Base-by-base conservation (phyloP, 2,888 invertebrate genomes). In the Mythimna loreyi region DNA sequence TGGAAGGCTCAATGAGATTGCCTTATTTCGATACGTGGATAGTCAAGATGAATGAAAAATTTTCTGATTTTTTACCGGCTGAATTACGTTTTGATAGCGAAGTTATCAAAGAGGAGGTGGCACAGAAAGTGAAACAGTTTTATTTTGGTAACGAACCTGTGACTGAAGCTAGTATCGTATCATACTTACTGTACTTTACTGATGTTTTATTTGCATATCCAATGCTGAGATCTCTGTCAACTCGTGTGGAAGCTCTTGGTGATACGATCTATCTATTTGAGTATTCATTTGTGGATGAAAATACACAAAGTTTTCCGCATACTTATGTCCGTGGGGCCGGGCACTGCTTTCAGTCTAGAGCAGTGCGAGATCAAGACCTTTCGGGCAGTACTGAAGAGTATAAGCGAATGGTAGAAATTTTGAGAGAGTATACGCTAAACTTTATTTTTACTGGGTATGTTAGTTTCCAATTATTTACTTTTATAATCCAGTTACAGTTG, bases 181-280 rank as follows among this genome's bases (percentile, higher is more conserved):
- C n/a, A n/a, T n/a, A 1, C 47, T 73, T 86, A 21, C 67, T 75
- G 60, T 92, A 83, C 47, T 85, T 84, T 56, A 80, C 89, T 4
- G 95, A 97, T 96, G 45, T 84, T 11, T n/a, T 86, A 6, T 90
- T 91, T 78, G 80, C 69, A 4, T 89, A 86, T 69, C 82, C 89
- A 0, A 87, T 85, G 65, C 65, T 91, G 13, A 86, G 85, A 57
- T 77, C 87, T 5, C 64, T 87, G 1, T 85, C 81, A 61, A 33
- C 87, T n/a, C 87, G 88, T 11, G 52, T 68, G 0, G 66, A 78
- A 33, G 73, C 80, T 43, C 86, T 85, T 0, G 79, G 87, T 43
- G 73, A 90, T 40, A 70, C 82, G 36, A 85, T 90, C 53, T 90
- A 88, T 72, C 73, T 91, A 7, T 91, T 89, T 70, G 85, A 89